phyloP scores from a whole-genome alignment of 1,140 invertebrate species.

The Euwallacea similis region DNA sequence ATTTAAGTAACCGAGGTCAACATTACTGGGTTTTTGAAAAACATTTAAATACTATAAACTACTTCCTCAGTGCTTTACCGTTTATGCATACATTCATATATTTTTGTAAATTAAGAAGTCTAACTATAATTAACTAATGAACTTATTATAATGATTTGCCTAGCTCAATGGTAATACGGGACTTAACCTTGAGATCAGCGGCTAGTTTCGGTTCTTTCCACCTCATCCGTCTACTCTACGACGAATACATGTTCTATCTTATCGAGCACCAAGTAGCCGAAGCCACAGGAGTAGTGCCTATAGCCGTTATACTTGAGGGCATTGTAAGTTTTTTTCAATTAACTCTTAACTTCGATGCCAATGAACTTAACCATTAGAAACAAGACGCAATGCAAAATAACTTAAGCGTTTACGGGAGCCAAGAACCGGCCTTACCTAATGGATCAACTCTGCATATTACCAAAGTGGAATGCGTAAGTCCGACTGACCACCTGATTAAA shows the following conservation, averaged over 20 bases:
- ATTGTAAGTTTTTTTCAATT: slow-evolving; percentile 59
- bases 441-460: slow-evolving; percentile 36
- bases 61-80: background rate
- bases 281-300: slow-evolving; percentile 86
- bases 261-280: slow-evolving; percentile 96
- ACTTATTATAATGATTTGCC: background rate
- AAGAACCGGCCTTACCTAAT: slow-evolving; percentile 43
- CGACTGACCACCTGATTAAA: slow-evolving; percentile 49
- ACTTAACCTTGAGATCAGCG: slow-evolving; percentile 92
- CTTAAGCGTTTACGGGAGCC: slow-evolving; percentile 47
- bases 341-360: background rate
- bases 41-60: background rate
- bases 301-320: slow-evolving; percentile 83
- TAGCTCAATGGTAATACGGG: slow-evolving; percentile 95
- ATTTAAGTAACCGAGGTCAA: no score
- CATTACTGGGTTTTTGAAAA: no score
- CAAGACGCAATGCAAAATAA: slow-evolving; percentile 51
- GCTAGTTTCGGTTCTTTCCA: slow-evolving; percentile 99
- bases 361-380: slow-evolving; percentile 43
- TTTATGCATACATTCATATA: background rate
- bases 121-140: background rate
- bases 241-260: slow-evolving; percentile 99
- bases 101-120: background rate
- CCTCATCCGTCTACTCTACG: slow-evolving; percentile 93
- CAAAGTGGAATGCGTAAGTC: slow-evolving; percentile 51